Evolutionary conservation across 2,797 vertebrate species (phyloP).

Genomic region (Octomys mimax): DNA sequence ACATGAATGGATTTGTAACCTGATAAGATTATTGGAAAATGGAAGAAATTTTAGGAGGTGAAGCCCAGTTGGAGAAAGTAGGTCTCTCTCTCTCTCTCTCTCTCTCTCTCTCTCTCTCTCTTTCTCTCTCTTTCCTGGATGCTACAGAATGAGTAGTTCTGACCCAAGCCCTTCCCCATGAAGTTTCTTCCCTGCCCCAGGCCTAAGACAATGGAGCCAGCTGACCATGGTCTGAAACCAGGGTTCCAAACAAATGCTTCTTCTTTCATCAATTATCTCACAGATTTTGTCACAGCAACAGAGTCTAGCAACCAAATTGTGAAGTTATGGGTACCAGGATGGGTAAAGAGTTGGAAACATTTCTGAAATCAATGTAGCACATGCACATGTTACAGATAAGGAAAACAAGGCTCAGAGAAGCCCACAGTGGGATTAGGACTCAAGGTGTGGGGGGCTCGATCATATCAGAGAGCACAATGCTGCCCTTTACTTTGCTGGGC

Average conservation of each 20-base stretch:
- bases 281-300: background rate
- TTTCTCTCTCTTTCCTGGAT: background rate
- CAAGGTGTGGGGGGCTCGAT: background rate
- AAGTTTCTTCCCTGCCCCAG: background rate
- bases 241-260: background rate
- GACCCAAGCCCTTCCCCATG: background rate
- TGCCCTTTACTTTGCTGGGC: background rate
- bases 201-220: background rate
- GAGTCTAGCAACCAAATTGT: background rate
- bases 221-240: background rate
- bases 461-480: accelerated
- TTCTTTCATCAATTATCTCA: background rate
- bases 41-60: background rate
- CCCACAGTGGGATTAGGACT: background rate
- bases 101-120: no score
- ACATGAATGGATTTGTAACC: background rate
- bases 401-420: background rate
- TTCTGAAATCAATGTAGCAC: background rate
- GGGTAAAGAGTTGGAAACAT: background rate
- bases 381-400: background rate
- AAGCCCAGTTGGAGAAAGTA: background rate
- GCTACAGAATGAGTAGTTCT: background rate
- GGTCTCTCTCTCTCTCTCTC: no score
- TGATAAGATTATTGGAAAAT: background rate
- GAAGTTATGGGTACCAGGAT: background rate